Evolutionary conservation across 2,888 invertebrate species (phyloP), one percentile per base, ranked within the genome.

Genomic region (Tenthredo notha): DNA sequence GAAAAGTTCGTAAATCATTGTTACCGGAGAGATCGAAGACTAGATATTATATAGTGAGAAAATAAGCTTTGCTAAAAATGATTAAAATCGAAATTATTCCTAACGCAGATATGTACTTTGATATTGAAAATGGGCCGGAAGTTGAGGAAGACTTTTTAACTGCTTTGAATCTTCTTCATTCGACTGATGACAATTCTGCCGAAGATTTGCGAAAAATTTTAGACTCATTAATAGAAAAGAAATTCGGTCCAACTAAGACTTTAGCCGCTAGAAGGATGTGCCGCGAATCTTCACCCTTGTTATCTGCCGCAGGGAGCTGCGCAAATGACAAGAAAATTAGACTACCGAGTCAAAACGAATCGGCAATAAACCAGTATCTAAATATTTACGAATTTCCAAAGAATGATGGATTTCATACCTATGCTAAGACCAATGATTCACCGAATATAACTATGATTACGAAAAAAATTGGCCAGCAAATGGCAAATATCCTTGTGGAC

Each of bases 151-250:
- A 90, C 77, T 91, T 91, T 70, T 85, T 85, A 47, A 86, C 84
- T 70, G 92, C 92, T 3, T 84, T 92, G 50, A 87, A 85, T 0
- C 84, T 91, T 47, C 85, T 92, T 40, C 90, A 88, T 84, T 91
- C 92, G 29, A 86, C 88, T 10, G 91, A 91, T 15, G 84, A 85
- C 2, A 88, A 89, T 70, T 92, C 91, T 84, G 86, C 88, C 12
- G 90, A 90, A 29, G 89, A 88, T 25, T 89, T 92, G 21, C 88
- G 89, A 5, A 85, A 84, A 61, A 89, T 92, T 87, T 84, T 92
- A 43, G 88, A 89, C 33, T 78, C 84, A 0, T 77, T 87, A 40
- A 90, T 92, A 29, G 89, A 88, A 37, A 88, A 75, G 21, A 89
- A 86, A 80, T 86, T 87, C 25, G 88, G 88, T 2, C 72, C 72